A percentile compares a stretch with the other conserved stretches of the same genome.
Conservation (phyloP, 2,113 vertebrate species). For the Boulengeromyrus knoepffleri region DNA sequence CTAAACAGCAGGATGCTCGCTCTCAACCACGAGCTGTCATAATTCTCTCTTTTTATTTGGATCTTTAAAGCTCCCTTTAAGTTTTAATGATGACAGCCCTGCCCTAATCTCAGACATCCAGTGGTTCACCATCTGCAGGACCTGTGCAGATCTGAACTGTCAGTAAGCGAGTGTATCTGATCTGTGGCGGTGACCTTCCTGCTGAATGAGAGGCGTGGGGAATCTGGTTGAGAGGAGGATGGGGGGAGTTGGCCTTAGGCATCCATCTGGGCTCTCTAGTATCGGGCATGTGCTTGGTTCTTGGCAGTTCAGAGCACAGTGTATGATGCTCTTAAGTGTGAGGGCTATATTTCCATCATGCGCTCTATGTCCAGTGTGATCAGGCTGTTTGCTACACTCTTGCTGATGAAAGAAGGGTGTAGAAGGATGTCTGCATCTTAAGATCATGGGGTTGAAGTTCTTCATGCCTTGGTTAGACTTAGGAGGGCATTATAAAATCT, state of each 20-base stretch:
- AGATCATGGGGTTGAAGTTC: not conserved
- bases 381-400: not conserved
- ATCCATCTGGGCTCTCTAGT: not conserved
- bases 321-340: not conserved
- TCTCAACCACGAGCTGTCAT: not conserved
- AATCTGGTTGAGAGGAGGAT: not conserved
- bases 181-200: not conserved
- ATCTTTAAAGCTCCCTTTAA: not conserved
- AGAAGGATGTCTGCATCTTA: not conserved
- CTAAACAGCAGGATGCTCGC: not conserved
- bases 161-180: slow-evolving; percentile 24
- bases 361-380: not conserved
- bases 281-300: not conserved
- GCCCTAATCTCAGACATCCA: slow-evolving; percentile 5
- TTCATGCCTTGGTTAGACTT: not conserved
- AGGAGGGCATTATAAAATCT: not conserved
- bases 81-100: not conserved
- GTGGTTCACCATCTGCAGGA: slow-evolving; percentile 8
- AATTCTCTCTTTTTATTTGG: slow-evolving; percentile 1
- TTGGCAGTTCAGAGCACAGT: not conserved
- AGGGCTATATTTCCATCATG: not conserved
- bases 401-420: not conserved
- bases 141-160: not conserved
- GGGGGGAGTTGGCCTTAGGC: not conserved
- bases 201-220: not conserved